Evolutionary conservation across 2,888 invertebrate species (phyloP), one percentile per base, ranked within the genome.

Genomic region (Synergus japonicus): DNA sequence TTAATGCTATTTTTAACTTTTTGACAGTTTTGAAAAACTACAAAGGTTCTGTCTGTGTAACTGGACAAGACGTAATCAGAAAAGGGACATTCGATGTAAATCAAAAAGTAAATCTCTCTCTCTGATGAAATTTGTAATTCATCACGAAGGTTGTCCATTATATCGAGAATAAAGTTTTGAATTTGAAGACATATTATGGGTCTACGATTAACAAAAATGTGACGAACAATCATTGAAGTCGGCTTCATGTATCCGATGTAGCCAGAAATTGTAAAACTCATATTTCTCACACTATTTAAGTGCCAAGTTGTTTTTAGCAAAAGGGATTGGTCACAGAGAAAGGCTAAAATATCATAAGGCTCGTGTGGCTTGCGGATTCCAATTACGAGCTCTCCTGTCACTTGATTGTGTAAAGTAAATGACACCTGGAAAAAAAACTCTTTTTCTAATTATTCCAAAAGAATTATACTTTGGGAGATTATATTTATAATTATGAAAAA

Each of bases 321-420:
- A 4, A 85, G 13, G 15, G 77, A 63, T 63, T 65, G 78, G 9
- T 82, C 81, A 41, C 86, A 87, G n/a, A 89, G 76, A 4, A 81
- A 67, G 69, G 84, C 81, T n/a, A 91, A 79, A 46, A 90, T 81
- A 66, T 86, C 54, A 46, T 82, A 77, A n/a, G 85, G 78, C 41
- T 78, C 81, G 18, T 88, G 89, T 4, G 85, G 82, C 65, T 88
- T 89, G n/a, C 79, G 76, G 22, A 91, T 86, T 77, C 84, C 79
- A 44, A 90, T 92, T 41, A 95, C 84, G 0, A 95, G 93, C 86
- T 94, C 93, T 77, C 94, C 94, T 66, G 91, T 93, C 0, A 92
- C 91, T 87, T 96, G 95, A 90, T 97, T 95, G 85, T 96, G 93
- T 76, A 97, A 90, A 81, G 95, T 95, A 84, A 97, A 93, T 12